Evolutionary conservation across 2,113 vertebrate species (phyloP), one percentile per base, ranked within the genome.

Genomic region (Pterocles gutturalis): DNA sequence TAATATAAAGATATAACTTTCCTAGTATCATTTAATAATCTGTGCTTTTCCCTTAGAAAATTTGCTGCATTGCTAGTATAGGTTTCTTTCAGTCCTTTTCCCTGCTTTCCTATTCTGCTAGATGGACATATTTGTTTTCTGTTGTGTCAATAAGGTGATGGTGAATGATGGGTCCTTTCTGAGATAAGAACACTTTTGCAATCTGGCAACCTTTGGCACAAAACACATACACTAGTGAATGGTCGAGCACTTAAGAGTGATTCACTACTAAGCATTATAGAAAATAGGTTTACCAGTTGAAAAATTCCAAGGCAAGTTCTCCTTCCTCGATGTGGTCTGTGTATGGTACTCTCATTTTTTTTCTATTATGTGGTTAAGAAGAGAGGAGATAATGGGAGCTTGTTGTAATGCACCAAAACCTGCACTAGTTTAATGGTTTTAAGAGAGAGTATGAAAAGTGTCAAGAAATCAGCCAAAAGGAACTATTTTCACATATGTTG

Each of bases 121-220:
- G 89, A 94, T 93, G 75, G 96, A 91, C 76, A 5, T 89, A n/a
- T 48, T 96, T 96, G 95, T 96, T 94, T 94, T 80, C 85, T 97
- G 89, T 95, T 10, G 15, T 97, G 90, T 98, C 95, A 97, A 96
- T 97, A 97, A 97, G 94, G 91, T 96, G 95, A 93, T 95, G 85
- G 92, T 92, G 86, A 98, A 95, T 97, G 96, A 93, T 96, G 91
- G 89, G 75, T 95, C 90, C 84, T 96, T 97, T 95, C 94, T 73
- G 90, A 96, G 92, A 94, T 46, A 70, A 96, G 88, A 94, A 92
- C 87, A 72, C 86, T 96, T 98, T 94, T 96, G 97, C 96, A 97
- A 94, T 98, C 97, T 96, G 80, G 81, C 97, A 94, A 98, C 97
- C 96, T 98, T 97, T 98, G 98, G 90, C 97, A 97, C n/a, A 88